phyloP scores from a whole-genome alignment of 2,113 vertebrate genomes.

The pig (Sus scrofa) region T2T-Sscrofa CM000819.6:125070001-125070500 shows the following conservation, averaged over 20 bases:
- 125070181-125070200: conserved; percentile 20
- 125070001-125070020: not conserved
- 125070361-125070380: not conserved
- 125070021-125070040: conserved; percentile 34
- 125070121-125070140: conserved; percentile 20
- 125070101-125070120: not conserved
- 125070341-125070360: not conserved
- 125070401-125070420: not conserved
- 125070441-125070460: not conserved
- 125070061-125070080: conserved; percentile 36
- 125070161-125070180: not conserved
- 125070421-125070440: not conserved
- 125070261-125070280: conserved; percentile 15
- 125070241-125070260: not conserved
- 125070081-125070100: not conserved
- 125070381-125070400: not conserved
- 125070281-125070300: conserved; percentile 24
- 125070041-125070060: not conserved
- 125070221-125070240: not conserved
- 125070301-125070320: conserved; percentile 10
- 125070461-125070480: not conserved
- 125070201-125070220: conserved; percentile 39
- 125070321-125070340: not conserved
- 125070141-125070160: not conserved
- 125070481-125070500: not conserved